Evolutionary conservation across 2,888 invertebrate species (phyloP), one percentile per base, ranked within the genome.

Genomic region (Noctuana brunneofusca): DNA sequence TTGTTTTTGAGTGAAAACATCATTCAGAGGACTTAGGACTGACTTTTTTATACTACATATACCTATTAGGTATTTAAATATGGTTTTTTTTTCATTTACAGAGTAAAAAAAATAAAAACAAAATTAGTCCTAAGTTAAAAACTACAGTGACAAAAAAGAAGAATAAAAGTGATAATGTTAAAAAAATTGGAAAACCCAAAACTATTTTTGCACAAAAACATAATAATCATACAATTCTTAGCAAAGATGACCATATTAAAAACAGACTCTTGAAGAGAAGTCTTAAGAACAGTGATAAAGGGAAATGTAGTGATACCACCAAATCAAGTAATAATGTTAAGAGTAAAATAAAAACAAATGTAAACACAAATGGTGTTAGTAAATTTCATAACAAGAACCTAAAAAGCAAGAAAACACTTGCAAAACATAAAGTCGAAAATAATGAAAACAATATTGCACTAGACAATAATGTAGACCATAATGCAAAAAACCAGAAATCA

Each of bases 221-320:
- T n/a, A 43, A 27, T 0, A 60, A 53, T 24, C 5, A 46, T 4
- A 14, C 16, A 24, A 46, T 22, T 3, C 38, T 62, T 3, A 62
- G 48, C 27, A 62, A 24, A 55, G 48, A 62, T 27, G 60, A 62
- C 14, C 49, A 55, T 38, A 55, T 62, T 6, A 24, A 55, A n/a
- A 55, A 55, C 14, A 55, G 60, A 49, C 64, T 64, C 0, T 58
- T 65, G 30, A 70, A 68, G 54, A 64, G 69, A 60, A 66, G 63
- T 35, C 32, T 65, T 20, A 63, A 65, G 38, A 66, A 53, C 24
- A 24, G 27, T 11, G 54, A 48, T 14, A 48, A 22, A 24, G 46
- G 24, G 4, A 50, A n/a, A 18, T 18, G 12, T 18, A 16, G 32
- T 9, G 18, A 24, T 2, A 18, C 18, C 14, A 38, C 24, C 3